Evolutionary conservation across 1,140 invertebrate species (phyloP), one percentile per base, ranked within the genome.

Genomic region (Lasaia peninsularis): DNA sequence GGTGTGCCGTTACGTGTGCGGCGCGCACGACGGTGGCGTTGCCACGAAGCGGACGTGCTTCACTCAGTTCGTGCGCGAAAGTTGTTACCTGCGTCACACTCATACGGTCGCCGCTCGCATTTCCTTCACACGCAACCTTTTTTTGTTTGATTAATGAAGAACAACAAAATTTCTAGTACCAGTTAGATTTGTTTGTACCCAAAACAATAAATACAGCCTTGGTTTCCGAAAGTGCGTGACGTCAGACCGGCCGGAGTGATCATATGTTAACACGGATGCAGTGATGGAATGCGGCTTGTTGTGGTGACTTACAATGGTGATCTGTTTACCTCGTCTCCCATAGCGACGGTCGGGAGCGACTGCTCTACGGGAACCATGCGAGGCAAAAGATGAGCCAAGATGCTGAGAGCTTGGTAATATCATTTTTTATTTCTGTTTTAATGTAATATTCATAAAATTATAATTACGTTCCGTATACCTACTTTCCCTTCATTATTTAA

Each of bases 381-480:
- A 77, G 84, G 81, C 84, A 88, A 88, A 88, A 82, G 81, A 88
- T 88, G 85, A 88, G 73, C 85, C 81, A 88, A 75, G 85, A 86
- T 86, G 85, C 80, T 56, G 83, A 88, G 80, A 88, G 85, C 85
- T 88, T 88, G 85, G 85, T 88, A 88, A 88, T 88, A 85, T 88
- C 77, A 86, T 67, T 85, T 81, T 73, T 57, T 58, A 37, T 58
- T 31, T 56, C 37, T 52, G 2, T 18, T 44, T 14, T 7, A 44
- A 44, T 10, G 16, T 11, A 18, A 44, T 20, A 8, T 20, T 18
- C 24, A 44, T 7, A 10, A 40, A 40, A 35, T 35, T 40, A 2
- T 18, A 40, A 18, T 9, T 18, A 10, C 10, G 16, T 40, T 14
- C 16, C 12, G 14, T 37, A 18, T 40, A 37, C 37, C 1, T 20